Conservation (phyloP, 2,113 vertebrate species). For the Gopherus flavomarginatus region DNA sequence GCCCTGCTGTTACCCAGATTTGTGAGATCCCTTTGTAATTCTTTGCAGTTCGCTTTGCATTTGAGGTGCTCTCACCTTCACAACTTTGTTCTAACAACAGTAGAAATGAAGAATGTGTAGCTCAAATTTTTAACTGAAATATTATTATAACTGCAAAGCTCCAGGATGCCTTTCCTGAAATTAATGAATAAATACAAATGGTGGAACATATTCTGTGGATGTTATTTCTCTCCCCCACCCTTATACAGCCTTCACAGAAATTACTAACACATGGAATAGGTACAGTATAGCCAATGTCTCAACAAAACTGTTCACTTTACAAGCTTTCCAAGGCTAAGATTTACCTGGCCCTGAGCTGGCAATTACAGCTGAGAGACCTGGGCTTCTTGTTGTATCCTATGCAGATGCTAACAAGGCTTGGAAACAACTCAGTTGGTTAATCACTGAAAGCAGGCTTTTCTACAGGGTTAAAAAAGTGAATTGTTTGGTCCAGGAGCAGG, state of each 20-base stretch:
- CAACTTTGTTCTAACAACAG: background rate
- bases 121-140: background rate
- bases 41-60: too few species aligned
- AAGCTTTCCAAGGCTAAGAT: background rate
- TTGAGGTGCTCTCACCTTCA: too few species aligned
- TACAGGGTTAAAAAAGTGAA: background rate
- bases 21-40: too few species aligned
- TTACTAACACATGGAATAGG: background rate
- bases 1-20: too few species aligned
- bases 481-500: background rate
- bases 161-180: rapidly evolving
- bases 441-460: background rate
- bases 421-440: background rate
- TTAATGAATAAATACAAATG: background rate
- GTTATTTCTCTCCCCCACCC: background rate
- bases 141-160: background rate
- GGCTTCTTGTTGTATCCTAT: too few species aligned
- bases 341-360: background rate
- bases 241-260: background rate
- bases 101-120: background rate
- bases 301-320: background rate
- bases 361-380: background rate
- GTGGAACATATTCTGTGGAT: background rate
- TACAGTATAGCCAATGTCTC: background rate
- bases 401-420: background rate